phyloP scores from a whole-genome alignment of 2,888 invertebrate species.

The Caenorhabditis angaria region DNA sequence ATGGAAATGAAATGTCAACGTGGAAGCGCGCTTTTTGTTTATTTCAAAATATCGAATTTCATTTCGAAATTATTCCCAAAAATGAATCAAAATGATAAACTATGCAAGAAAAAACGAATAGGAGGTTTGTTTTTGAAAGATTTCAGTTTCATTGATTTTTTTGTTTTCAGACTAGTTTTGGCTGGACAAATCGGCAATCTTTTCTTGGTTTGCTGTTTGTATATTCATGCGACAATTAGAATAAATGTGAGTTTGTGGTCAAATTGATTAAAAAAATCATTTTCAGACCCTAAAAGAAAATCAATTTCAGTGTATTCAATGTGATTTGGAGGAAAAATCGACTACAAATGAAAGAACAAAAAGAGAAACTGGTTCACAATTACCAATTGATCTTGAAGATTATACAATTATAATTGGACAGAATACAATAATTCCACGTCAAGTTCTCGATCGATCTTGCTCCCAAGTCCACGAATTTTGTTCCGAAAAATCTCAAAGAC shows the following conservation, averaged over 20 bases:
- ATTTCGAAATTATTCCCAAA: not conserved
- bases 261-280: too few relatives aligned
- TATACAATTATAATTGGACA: slow-evolving; percentile 69
- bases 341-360: not conserved
- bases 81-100: not conserved
- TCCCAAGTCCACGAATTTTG: slow-evolving; percentile 68
- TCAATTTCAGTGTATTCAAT: not conserved
- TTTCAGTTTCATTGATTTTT: not conserved
- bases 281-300: not conserved
- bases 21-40: slow-evolving; percentile 1
- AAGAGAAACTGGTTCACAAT: slow-evolving; percentile 10
- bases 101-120: not conserved
- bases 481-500: slow-evolving; percentile 60
- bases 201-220: not conserved
- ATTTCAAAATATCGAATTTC: slow-evolving; percentile 15
- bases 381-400: slow-evolving; percentile 61
- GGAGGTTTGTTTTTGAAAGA: not conserved
- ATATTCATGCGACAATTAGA: slow-evolving; percentile 5
- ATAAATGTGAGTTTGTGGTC: not conserved
- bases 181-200: slow-evolving; percentile 12
- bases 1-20: not conserved
- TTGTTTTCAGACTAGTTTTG: slow-evolving; percentile 5
- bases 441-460: slow-evolving; percentile 67
- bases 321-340: not conserved
- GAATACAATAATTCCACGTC: slow-evolving; percentile 69